Percentiles rank a stretch among this genome's conserved stretches.
These are phyloP conservation scores for Andricus quercusramuli DNA, from an alignment of 2,888 invertebrate species.

Conservation along the genomic window DNA sequence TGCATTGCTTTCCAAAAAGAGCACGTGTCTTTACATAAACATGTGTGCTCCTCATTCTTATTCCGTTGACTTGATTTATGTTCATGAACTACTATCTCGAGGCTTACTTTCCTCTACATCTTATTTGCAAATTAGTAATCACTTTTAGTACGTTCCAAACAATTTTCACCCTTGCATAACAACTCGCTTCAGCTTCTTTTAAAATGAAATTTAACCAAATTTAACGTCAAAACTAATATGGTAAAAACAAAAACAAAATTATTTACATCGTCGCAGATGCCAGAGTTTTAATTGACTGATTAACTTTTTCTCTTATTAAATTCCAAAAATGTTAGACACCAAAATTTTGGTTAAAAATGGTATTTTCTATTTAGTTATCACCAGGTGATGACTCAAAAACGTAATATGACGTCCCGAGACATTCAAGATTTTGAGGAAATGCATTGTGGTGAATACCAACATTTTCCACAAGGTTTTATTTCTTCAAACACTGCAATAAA, in stretches of 20 bases:
- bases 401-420: too few species aligned
- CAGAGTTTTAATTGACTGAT: too few species aligned
- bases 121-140: neutral
- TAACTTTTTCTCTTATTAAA: too few species aligned
- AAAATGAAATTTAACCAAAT: neutral
- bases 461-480: too few species aligned
- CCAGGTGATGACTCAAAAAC: too few species aligned
- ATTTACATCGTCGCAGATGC: neutral
- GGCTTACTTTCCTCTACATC: neutral
- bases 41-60: conserved; percentile 79
- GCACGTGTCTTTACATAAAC: conserved; percentile 85
- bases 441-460: too few species aligned
- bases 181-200: neutral
- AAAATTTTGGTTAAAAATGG: too few species aligned
- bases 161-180: neutral
- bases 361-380: too few species aligned
- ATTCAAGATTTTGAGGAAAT: too few species aligned
- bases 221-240: neutral
- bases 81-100: neutral
- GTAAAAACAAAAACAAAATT: neutral
- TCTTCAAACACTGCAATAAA: too few species aligned
- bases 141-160: neutral
- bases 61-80: neutral
- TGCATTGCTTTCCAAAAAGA: conserved; percentile 86
- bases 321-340: too few species aligned